These are phyloP conservation scores for Betta splendens DNA, from an alignment of 2,797 vertebrate species.

Conservation along the genomic window DNA sequence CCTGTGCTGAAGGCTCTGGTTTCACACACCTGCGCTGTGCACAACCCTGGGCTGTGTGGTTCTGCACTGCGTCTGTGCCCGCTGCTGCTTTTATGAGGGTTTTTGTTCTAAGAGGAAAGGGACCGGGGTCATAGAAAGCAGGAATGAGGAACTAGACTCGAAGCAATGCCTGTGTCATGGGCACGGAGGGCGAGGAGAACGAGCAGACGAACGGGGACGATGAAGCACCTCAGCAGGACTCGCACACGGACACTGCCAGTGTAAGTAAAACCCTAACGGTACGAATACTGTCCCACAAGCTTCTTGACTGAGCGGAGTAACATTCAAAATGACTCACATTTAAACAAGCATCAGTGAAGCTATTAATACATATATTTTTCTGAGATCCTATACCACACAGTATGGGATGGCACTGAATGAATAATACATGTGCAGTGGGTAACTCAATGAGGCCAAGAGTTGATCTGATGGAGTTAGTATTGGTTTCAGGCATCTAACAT, in stretches of 20 bases:
- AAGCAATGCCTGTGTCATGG: slow-evolving; percentile 74
- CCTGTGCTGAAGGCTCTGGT: slow-evolving; percentile 68
- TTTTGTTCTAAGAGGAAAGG: slow-evolving; percentile 12
- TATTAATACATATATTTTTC: neutral
- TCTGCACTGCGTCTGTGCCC: neutral
- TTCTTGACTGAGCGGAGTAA: neutral
- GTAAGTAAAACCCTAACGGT: slow-evolving; percentile 65
- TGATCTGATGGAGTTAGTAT: slow-evolving; percentile 51
- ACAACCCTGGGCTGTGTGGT: slow-evolving; percentile 12
- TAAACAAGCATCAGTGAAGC: neutral
- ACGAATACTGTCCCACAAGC: neutral
- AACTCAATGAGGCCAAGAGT: slow-evolving; percentile 69
- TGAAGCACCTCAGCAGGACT: slow-evolving; percentile 60
- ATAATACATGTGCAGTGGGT: slow-evolving; percentile 78
- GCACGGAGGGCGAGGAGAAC: slow-evolving; percentile 66
- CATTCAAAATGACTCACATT: neutral
- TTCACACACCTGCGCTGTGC: slow-evolving; percentile 66
- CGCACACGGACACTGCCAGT: no score
- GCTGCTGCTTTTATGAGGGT: neutral
- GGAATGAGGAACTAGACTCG: slow-evolving; percentile 29
- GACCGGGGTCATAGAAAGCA: slow-evolving; percentile 26
- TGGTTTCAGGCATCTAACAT: slow-evolving; percentile 12
- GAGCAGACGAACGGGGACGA: slow-evolving; percentile 48
- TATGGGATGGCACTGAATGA: slow-evolving; percentile 80
- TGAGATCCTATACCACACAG: slow-evolving; percentile 47